phyloP scores from a whole-genome alignment of 64 coral and sea anemone species.

The Astreopora myriophthalma region DNA sequence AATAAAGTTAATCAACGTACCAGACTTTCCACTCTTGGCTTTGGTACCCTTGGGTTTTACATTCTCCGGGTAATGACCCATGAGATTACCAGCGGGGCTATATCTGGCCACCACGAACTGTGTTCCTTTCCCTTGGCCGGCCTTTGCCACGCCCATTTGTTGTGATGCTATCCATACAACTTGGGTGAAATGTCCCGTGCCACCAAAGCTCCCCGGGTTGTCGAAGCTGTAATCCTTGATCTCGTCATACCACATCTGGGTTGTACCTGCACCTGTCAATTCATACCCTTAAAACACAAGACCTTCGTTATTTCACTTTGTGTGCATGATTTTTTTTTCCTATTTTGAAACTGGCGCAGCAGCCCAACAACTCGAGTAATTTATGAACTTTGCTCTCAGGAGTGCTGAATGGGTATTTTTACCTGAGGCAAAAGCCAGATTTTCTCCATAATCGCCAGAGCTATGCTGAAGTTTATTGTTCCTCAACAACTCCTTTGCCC shows the following conservation, averaged over 20 bases:
- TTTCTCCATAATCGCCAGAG: slow-evolving; percentile 89
- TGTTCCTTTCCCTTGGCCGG: slow-evolving; percentile 59
- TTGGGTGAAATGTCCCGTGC: slow-evolving; percentile 97
- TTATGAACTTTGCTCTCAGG: too few relatives aligned
- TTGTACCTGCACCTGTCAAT: slow-evolving; percentile 72
- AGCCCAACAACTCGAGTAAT: not conserved
- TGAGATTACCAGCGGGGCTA: slow-evolving; percentile 85
- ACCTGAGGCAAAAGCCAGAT: slow-evolving; percentile 91
- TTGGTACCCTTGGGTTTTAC: slow-evolving; percentile 83
- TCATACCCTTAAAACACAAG: slow-evolving; percentile 71
- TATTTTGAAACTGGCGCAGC: too few relatives aligned
- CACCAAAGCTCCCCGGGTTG: slow-evolving; percentile 81
- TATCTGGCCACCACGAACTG: slow-evolving; percentile 94
- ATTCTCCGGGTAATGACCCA: slow-evolving; percentile 88
- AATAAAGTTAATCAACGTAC: not conserved
- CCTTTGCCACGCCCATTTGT: slow-evolving; percentile 91
- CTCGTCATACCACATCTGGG: slow-evolving; percentile 99
- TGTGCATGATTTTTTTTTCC: too few relatives aligned
- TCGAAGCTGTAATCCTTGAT: slow-evolving; percentile 86
- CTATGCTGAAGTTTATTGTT: slow-evolving; percentile 82
- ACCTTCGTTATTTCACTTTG: not conserved
- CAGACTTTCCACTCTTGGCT: not conserved
- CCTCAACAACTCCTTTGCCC: slow-evolving; percentile 80
- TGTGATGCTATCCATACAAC: slow-evolving; percentile 83
- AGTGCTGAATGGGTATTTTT: not conserved